Evolutionary conservation across 2,797 vertebrate species (phyloP).

Genomic region (Melanotaenia parkinsoni): DNA sequence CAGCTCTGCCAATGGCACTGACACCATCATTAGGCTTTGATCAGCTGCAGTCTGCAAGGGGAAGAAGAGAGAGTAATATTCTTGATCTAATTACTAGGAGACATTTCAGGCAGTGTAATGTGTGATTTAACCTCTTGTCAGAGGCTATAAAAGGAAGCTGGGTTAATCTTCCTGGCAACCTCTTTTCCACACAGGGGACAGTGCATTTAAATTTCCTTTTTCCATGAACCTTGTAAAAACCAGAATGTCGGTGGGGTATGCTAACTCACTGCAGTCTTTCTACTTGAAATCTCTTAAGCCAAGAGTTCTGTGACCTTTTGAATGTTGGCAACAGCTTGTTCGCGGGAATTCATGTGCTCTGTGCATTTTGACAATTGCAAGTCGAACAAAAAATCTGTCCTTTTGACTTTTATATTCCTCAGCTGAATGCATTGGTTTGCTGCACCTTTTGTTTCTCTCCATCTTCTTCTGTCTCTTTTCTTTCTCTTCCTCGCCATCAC

Average conservation of each 20-base stretch:
- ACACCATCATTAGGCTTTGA: slow-evolving; percentile 84
- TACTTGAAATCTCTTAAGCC: slow-evolving; percentile 67
- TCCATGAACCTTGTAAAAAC: slow-evolving; percentile 66
- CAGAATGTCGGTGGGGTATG: slow-evolving; percentile 44
- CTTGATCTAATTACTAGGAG: slow-evolving; percentile 87
- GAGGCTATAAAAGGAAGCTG: slow-evolving; percentile 87
- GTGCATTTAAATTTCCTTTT: slow-evolving; percentile 75
- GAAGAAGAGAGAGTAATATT: slow-evolving; percentile 81
- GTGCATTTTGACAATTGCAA: slow-evolving; percentile 66
- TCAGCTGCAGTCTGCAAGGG: slow-evolving; percentile 78
- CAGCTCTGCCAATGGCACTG: slow-evolving; percentile 75
- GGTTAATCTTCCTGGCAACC: slow-evolving; percentile 86
- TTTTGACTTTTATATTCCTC: slow-evolving; percentile 62
- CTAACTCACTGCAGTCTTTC: slow-evolving; percentile 58
- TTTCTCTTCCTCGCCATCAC: slow-evolving; percentile 49
- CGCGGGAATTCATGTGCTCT: slow-evolving; percentile 40
- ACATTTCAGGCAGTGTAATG: slow-evolving; percentile 83
- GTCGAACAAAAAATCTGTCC: slow-evolving; percentile 53
- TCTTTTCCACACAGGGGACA: slow-evolving; percentile 77
- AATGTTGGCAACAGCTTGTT: slow-evolving; percentile 71
- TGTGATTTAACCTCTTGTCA: slow-evolving; percentile 87
- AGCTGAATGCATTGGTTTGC: slow-evolving; percentile 61
- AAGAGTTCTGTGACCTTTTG: slow-evolving; percentile 73
- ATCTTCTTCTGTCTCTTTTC: slow-evolving; percentile 24
- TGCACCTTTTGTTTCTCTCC: slow-evolving; percentile 41